Conservation (phyloP, 2,113 vertebrate genomes). For the Vidua chalybeata region DNA sequence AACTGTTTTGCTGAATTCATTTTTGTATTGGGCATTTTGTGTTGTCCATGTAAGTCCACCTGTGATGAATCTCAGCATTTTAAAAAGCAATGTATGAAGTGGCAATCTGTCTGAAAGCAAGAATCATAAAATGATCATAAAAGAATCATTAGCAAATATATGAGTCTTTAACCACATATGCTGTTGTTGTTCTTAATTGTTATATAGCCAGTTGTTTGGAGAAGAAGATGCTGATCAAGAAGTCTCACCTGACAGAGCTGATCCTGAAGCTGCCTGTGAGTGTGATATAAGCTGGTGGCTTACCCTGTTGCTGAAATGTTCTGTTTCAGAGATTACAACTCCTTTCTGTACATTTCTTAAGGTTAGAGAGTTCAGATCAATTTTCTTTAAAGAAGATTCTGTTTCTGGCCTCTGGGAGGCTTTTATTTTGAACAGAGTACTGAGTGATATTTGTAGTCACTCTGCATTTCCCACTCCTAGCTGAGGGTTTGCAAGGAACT, state of each 20-base stretch:
- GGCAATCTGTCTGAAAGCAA: neutral
- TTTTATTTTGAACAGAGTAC: neutral
- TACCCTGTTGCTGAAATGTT: neutral
- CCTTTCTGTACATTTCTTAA: neutral
- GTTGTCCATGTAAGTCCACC: rapidly evolving
- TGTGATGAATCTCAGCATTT: neutral
- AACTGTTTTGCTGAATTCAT: neutral
- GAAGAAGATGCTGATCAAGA: constrained; percentile 99
- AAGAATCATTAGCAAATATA: neutral
- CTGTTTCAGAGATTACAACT: neutral
- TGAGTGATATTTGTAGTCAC: neutral
- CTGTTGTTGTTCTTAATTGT: constrained; percentile 42
- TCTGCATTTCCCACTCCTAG: neutral
- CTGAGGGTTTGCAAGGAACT: neutral
- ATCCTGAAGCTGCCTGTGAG: constrained; percentile 97
- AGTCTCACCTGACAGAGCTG: constrained; percentile 96
- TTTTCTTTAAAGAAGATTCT: neutral
- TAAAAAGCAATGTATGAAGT: neutral
- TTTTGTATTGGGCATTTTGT: neutral
- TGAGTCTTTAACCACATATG: neutral
- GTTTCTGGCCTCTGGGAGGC: neutral
- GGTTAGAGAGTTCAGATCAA: neutral
- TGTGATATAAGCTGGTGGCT: neutral
- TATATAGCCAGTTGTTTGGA: constrained; percentile 91
- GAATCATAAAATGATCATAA: neutral